phyloP scores from a whole-genome alignment of 2,797 vertebrate species.

The Dendrocincla tyrannina region DNA sequence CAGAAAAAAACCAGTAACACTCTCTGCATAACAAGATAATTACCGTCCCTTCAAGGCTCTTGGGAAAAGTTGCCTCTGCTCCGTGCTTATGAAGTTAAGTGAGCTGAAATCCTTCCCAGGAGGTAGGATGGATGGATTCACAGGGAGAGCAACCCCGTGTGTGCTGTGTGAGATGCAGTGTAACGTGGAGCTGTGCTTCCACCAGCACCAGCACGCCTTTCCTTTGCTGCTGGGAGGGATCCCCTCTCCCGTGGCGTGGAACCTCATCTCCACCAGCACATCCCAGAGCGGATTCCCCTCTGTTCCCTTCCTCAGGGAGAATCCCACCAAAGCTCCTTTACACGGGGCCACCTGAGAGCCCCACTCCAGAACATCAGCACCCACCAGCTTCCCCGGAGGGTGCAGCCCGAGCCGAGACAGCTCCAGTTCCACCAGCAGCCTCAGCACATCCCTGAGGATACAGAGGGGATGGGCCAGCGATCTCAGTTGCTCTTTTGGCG shows the following conservation, averaged over 20 bases:
- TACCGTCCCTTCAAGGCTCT: neutral
- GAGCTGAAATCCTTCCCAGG: neutral
- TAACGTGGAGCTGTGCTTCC: rapidly evolving
- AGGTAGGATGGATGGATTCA: neutral
- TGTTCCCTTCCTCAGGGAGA: neutral
- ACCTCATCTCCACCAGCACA: neutral
- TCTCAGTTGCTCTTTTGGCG: neutral
- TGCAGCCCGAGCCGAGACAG: neutral
- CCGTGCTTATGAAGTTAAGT: neutral
- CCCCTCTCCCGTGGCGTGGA: rapidly evolving
- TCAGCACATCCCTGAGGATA: neutral
- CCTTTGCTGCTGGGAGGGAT: neutral
- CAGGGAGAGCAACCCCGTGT: neutral
- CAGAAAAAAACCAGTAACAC: neutral
- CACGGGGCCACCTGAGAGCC: neutral
- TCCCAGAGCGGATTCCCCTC: neutral
- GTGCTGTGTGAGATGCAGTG: neutral
- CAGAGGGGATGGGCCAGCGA: neutral
- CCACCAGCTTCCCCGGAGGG: neutral
- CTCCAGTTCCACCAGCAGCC: neutral
- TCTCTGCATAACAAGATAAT: neutral
- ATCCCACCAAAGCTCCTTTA: neutral
- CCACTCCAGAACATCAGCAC: neutral
- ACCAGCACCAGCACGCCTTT: neutral
- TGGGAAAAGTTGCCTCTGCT: neutral